Conservation (phyloP, 2,888 invertebrate species). For the Nephrocerus scutellatus region DNA sequence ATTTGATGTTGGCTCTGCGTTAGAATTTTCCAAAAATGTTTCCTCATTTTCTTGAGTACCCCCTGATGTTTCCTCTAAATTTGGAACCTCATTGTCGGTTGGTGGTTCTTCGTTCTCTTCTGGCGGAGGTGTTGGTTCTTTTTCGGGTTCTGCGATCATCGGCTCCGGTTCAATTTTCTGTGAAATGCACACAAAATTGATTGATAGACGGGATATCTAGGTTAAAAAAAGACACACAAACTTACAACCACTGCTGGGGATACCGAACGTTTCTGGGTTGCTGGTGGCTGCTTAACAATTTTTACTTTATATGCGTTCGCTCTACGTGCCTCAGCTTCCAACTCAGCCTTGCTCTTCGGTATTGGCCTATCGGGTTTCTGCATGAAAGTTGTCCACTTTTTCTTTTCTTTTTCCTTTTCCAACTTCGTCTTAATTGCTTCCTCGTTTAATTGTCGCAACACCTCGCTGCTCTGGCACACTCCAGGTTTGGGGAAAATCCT, state of each 20-base stretch:
- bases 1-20: conserved; percentile 1
- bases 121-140: conserved; percentile 13
- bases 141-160: conserved; percentile 14
- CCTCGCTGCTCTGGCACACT: conserved; percentile 61
- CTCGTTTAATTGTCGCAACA: conserved; percentile 57
- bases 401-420: conserved; percentile 52
- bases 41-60: conserved; percentile 13
- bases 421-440: conserved; percentile 50
- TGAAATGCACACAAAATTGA: neutral
- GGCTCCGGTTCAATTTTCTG: conserved; percentile 20
- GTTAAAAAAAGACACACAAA: neutral
- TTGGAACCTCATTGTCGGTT: conserved; percentile 44
- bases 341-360: conserved; percentile 48
- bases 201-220: neutral
- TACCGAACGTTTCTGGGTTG: conserved; percentile 23
- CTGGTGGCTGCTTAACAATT: conserved; percentile 50
- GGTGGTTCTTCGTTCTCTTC: conserved; percentile 32
- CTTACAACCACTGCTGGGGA: conserved; percentile 26
- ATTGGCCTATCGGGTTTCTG: conserved; percentile 66
- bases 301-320: conserved; percentile 51
- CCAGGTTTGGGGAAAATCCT: conserved; percentile 60
- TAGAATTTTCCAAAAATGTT: conserved; percentile 6
- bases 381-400: conserved; percentile 67
- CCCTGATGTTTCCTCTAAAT: conserved; percentile 34
- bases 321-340: conserved; percentile 39